These are phyloP conservation scores for Oscheius sp. DNA, from an alignment of 1,140 invertebrate species.

Conservation along the genomic window DNA sequence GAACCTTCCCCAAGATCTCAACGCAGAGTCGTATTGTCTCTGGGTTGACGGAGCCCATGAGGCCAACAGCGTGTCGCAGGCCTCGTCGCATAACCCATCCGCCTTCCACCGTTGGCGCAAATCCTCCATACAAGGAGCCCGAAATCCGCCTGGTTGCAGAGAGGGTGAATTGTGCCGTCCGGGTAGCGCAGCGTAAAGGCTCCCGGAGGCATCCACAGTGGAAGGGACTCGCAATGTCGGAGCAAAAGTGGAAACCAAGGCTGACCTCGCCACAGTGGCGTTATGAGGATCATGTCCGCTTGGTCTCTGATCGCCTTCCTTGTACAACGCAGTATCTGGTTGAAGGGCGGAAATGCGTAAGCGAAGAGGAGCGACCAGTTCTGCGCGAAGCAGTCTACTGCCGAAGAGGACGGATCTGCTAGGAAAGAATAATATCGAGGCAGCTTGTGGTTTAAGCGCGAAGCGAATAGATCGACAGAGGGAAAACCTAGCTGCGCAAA, in stretches of 20 bases:
- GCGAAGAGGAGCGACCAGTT: background rate
- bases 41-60: background rate
- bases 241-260: background rate
- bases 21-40: background rate
- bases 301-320: background rate
- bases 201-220: background rate
- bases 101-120: background rate
- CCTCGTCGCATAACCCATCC: background rate
- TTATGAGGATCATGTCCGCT: background rate
- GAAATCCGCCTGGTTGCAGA: background rate
- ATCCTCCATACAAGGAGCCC: background rate
- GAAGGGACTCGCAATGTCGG: background rate
- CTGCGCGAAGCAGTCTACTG: background rate
- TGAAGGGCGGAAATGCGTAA: conserved; percentile 8
- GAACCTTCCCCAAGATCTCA: background rate
- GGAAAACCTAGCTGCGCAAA: no score
- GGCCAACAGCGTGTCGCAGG: background rate
- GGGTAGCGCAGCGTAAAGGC: background rate
- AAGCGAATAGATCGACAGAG: conserved; percentile 1
- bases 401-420: background rate
- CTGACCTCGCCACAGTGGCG: background rate
- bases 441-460: background rate
- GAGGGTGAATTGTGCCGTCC: background rate
- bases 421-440: background rate
- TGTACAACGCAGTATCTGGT: background rate